Evolutionary conservation across 2,797 vertebrate species (phyloP).

Genomic region (Menidia menidia): DNA sequence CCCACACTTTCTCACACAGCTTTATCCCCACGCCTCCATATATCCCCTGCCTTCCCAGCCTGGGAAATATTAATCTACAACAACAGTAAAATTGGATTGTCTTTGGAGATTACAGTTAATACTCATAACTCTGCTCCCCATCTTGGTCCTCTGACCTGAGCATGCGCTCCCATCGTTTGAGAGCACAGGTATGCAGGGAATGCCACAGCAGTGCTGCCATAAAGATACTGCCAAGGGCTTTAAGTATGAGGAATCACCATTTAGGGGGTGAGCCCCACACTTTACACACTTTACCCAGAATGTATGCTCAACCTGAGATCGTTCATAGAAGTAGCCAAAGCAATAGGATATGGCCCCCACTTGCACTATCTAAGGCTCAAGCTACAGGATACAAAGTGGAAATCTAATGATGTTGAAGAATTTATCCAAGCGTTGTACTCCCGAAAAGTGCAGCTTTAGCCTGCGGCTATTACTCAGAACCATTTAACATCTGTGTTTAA

Average conservation of each 20-base stretch:
- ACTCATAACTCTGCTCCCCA: slow-evolving; percentile 58
- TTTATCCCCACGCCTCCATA: slow-evolving; percentile 25
- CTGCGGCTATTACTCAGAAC: slow-evolving; percentile 47
- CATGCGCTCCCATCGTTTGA: slow-evolving; percentile 61
- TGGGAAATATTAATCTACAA: slow-evolving; percentile 63
- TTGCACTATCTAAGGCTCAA: slow-evolving; percentile 27
- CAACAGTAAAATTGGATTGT: slow-evolving; percentile 53
- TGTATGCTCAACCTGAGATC: slow-evolving; percentile 70
- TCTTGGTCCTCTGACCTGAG: slow-evolving; percentile 59
- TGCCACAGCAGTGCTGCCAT: slow-evolving; percentile 44
- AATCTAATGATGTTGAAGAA: slow-evolving; percentile 34
- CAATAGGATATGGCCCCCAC: slow-evolving; percentile 31
- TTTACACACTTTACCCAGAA: slow-evolving; percentile 37
- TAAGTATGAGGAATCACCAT: slow-evolving; percentile 34
- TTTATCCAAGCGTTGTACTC: slow-evolving; percentile 5
- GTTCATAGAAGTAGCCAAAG: slow-evolving; percentile 42
- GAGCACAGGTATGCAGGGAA: slow-evolving; percentile 74
- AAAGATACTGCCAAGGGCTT: slow-evolving; percentile 38
- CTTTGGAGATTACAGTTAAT: slow-evolving; percentile 64
- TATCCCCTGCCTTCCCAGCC: slow-evolving; percentile 23
- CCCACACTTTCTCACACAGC: slow-evolving; percentile 5
- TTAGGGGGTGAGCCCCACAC: slow-evolving; percentile 50
- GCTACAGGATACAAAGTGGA: slow-evolving; percentile 19
- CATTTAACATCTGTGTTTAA: slow-evolving; percentile 50
- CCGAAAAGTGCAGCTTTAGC: slow-evolving; percentile 24